Evolutionary conservation across 2,888 invertebrate genomes (phyloP).

Genomic region (Schizaphis graminum): DNA sequence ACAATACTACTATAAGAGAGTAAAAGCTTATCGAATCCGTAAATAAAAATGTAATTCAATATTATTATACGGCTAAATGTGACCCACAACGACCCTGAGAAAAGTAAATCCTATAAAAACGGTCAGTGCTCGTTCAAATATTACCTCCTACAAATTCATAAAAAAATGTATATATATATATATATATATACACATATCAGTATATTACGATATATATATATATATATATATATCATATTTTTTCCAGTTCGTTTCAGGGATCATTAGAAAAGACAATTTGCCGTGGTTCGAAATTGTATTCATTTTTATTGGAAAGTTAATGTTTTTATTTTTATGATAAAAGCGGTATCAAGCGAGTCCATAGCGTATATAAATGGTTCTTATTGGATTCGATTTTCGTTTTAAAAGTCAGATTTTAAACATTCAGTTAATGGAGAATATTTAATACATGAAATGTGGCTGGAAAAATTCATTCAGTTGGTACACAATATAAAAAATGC

Average conservation of each 20-base stretch:
- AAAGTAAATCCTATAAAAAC: constrained; percentile 57
- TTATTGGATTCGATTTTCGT: background rate
- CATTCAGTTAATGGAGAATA: background rate
- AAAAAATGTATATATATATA: background rate
- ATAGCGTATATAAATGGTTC: background rate
- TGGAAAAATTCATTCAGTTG: background rate
- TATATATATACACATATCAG: background rate
- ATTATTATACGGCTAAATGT: constrained; percentile 48
- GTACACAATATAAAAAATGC: background rate
- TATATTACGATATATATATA: background rate
- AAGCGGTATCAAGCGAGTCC: background rate
- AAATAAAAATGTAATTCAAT: constrained; percentile 61
- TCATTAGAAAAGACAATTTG: constrained; percentile 43
- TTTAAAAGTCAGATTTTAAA: background rate
- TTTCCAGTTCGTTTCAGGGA: constrained; percentile 32
- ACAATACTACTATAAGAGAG: background rate
- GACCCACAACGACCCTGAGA: constrained; percentile 28
- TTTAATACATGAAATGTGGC: background rate
- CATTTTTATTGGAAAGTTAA: constrained; percentile 12
- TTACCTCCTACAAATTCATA: constrained; percentile 22
- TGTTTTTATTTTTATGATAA: constrained; percentile 23
- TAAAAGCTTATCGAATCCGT: constrained; percentile 60
- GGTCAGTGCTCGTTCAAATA: background rate
- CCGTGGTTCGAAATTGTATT: background rate
- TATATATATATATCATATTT: constrained; percentile 22